A percentile compares a stretch with the other conserved stretches of the same genome.
phyloP scores from a whole-genome alignment of 2,888 invertebrate genomes.

The Drosophila lacicola region DNA sequence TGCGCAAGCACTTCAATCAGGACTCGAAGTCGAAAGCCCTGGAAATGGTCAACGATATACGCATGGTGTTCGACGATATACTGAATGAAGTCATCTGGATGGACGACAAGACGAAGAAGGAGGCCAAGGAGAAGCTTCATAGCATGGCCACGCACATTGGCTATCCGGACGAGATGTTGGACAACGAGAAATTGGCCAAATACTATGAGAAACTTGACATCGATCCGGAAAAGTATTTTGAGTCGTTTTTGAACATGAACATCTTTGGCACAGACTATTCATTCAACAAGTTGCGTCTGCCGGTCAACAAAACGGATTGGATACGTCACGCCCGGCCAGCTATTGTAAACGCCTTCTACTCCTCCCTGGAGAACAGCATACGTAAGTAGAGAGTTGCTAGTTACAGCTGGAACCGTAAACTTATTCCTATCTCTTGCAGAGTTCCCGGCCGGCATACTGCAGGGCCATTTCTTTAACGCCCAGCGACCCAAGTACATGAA shows the following conservation, averaged over 20 bases:
- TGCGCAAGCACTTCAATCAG: conserved; percentile 94
- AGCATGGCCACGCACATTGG: conserved; percentile 96
- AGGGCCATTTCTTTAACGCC: conserved; percentile 95
- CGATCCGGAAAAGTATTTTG: conserved; percentile 89
- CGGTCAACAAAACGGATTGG: conserved; percentile 95
- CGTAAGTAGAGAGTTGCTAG: conserved; percentile 87
- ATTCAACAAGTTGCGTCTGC: conserved; percentile 91
- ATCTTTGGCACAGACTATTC: conserved; percentile 92
- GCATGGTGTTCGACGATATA: conserved; percentile 92
- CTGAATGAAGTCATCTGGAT: conserved; percentile 95
- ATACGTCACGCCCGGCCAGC: conserved; percentile 93
- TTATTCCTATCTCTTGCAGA: conserved; percentile 86
- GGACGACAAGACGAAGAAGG: conserved; percentile 92
- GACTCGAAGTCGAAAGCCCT: conserved; percentile 92
- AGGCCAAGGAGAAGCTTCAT: conserved; percentile 92
- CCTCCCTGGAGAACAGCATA: conserved; percentile 93
- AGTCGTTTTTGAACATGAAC: conserved; percentile 91
- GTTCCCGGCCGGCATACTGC: conserved; percentile 96
- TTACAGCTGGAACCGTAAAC: not conserved
- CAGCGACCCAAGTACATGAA: conserved; percentile 96
- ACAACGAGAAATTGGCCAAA: conserved; percentile 91
- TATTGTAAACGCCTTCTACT: conserved; percentile 94
- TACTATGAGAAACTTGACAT: conserved; percentile 92
- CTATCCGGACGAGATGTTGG: conserved; percentile 95
- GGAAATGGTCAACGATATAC: conserved; percentile 95